Percentiles rank a stretch among this genome's conserved stretches.
Conservation (phyloP, 2,888 invertebrate genomes). For the Acleris cristana region DNA sequence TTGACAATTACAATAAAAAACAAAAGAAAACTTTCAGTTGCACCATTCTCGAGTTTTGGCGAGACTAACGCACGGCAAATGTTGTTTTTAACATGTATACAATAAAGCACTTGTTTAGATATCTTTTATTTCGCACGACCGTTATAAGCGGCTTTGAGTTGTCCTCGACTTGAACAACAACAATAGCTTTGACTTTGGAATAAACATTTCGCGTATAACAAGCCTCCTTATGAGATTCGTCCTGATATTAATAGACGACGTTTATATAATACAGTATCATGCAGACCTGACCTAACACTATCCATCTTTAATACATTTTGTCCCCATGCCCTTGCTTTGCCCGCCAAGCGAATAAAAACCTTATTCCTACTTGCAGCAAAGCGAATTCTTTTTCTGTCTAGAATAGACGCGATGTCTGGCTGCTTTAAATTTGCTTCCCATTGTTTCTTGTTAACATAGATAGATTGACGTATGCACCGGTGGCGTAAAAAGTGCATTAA, state of each 20-base stretch:
- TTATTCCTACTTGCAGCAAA: not conserved
- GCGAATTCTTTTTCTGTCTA: not conserved
- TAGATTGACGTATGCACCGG: slow-evolving; percentile 8
- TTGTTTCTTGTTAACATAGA: slow-evolving; percentile 14
- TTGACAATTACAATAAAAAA: no score
- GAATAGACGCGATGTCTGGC: slow-evolving; percentile 17
- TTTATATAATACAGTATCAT: slow-evolving; percentile 6
- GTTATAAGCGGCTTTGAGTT: no score
- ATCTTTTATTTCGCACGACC: no score
- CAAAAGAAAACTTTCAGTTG: no score
- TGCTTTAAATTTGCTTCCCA: slow-evolving; percentile 23
- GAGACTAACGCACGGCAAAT: no score
- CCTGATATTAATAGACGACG: slow-evolving; percentile 6
- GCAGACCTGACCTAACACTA: slow-evolving; percentile 32
- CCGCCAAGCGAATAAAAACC: not conserved
- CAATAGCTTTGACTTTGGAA: no score
- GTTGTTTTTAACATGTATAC: no score
- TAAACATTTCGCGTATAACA: no score
- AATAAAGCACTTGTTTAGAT: no score
- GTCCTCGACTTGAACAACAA: no score
- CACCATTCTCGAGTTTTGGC: no score
- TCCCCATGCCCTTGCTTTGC: slow-evolving; percentile 15
- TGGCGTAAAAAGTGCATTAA: slow-evolving; percentile 1
- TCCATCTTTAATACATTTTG: slow-evolving; percentile 9
- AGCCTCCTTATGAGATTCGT: no score